These are phyloP conservation scores for Regulus satrapa DNA, from an alignment of 2,113 vertebrate genomes.

Conservation along the genomic window DNA sequence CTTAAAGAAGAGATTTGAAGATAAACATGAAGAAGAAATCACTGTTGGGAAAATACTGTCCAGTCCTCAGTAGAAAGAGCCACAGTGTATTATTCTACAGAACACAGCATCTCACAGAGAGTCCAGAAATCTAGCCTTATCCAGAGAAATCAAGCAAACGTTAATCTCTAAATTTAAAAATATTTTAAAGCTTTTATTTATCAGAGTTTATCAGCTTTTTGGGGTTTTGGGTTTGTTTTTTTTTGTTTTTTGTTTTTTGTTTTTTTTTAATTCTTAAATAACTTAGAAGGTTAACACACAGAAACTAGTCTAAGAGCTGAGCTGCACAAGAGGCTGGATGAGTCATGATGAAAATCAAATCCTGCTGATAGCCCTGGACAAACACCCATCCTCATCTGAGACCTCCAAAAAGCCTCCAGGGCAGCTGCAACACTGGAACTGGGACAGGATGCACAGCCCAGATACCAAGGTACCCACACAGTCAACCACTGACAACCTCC, in stretches of 20 bases:
- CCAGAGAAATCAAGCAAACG: background rate
- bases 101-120: background rate
- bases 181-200: background rate
- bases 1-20: background rate
- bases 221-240: too few relatives aligned
- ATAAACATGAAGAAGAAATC: background rate
- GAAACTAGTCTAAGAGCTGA: background rate
- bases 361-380: background rate
- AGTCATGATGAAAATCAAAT: background rate
- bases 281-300: background rate
- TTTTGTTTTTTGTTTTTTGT: too few relatives aligned
- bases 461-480: rapidly evolving
- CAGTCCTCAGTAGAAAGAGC: background rate
- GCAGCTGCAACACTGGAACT: background rate
- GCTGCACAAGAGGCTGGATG: background rate
- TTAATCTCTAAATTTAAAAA: background rate
- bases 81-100: background rate
- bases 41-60: background rate
- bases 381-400: background rate
- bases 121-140: background rate
- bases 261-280: too few relatives aligned
- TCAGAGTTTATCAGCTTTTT: too few relatives aligned
- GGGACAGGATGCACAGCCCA: background rate
- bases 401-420: background rate
- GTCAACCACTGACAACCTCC: background rate